Percentiles rank a stretch among this genome's conserved stretches.
These are phyloP conservation scores for Stigmatopora argus DNA, from an alignment of 2,113 vertebrate species.

Conservation along the genomic window DNA sequence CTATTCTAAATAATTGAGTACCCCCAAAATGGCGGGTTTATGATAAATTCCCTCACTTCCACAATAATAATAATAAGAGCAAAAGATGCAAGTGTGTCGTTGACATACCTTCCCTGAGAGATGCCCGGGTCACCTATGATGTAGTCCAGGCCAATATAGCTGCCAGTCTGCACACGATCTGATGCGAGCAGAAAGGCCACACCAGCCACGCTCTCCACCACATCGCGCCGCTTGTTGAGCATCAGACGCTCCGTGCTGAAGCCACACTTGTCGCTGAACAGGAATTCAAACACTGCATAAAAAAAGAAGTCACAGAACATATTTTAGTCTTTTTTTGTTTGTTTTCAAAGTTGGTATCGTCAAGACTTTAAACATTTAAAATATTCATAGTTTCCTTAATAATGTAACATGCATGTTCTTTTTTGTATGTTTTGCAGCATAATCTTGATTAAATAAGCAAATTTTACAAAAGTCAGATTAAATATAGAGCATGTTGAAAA, in stretches of 20 bases:
- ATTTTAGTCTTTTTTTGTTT: background rate
- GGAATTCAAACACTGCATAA: conserved; percentile 82
- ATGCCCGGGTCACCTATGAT: conserved; percentile 88
- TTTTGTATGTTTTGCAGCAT: too few relatives aligned
- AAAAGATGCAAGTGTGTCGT: background rate
- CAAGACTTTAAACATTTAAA: too few relatives aligned
- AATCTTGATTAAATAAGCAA: too few relatives aligned
- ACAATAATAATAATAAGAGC: background rate
- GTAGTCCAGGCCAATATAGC: conserved; percentile 85
- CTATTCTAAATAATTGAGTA: too few relatives aligned
- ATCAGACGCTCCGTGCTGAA: conserved; percentile 83
- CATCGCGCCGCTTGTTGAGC: conserved; percentile 77
- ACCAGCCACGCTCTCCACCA: conserved; percentile 86
- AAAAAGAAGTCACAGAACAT: background rate
- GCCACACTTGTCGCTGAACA: conserved; percentile 93
- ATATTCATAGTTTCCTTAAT: too few relatives aligned
- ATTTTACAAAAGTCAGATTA: too few relatives aligned
- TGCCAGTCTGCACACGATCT: conserved; percentile 85
- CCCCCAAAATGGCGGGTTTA: background rate
- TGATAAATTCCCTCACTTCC: background rate
- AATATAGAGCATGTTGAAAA: too few relatives aligned
- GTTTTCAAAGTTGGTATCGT: too few relatives aligned
- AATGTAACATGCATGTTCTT: too few relatives aligned
- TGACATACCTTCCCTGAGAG: conserved; percentile 75
- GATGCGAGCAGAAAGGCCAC: conserved; percentile 80